Percentiles rank a stretch among this genome's conserved stretches.
Conservation (phyloP, 1,140 invertebrate species). For the Arctopsyche grandis region DNA sequence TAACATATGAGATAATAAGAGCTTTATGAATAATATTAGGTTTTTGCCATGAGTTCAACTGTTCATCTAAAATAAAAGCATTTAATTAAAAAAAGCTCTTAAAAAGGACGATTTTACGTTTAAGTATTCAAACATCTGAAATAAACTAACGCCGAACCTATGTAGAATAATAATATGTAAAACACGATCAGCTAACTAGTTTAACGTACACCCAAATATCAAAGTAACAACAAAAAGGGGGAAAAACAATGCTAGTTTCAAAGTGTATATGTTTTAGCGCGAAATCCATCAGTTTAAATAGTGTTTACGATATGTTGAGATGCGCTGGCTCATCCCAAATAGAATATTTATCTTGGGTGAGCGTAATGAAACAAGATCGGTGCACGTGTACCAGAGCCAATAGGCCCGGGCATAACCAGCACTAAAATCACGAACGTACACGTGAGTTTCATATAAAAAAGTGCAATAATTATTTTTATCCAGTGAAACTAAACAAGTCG, state of each 20-base stretch:
- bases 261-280: neutral
- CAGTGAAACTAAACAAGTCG: neutral
- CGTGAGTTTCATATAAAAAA: no score
- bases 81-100: no score
- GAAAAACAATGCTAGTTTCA: neutral
- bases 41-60: no score
- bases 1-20: no score
- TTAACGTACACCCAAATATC: no score
- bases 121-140: no score
- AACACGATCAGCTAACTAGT: no score
- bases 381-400: slow-evolving; percentile 24
- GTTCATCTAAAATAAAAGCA: no score
- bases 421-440: neutral
- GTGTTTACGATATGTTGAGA: neutral
- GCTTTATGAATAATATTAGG: no score
- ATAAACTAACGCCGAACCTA: no score
- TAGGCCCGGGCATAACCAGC: slow-evolving; percentile 33
- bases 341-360: slow-evolving; percentile 31
- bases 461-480: slow-evolving; percentile 44
- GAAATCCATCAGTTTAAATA: neutral
- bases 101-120: neutral
- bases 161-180: no score
- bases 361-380: slow-evolving; percentile 19
- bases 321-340: slow-evolving; percentile 9
- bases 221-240: no score